phyloP scores from a whole-genome alignment of 2,797 vertebrate genomes.

The Leucoraja ocellata region DNA sequence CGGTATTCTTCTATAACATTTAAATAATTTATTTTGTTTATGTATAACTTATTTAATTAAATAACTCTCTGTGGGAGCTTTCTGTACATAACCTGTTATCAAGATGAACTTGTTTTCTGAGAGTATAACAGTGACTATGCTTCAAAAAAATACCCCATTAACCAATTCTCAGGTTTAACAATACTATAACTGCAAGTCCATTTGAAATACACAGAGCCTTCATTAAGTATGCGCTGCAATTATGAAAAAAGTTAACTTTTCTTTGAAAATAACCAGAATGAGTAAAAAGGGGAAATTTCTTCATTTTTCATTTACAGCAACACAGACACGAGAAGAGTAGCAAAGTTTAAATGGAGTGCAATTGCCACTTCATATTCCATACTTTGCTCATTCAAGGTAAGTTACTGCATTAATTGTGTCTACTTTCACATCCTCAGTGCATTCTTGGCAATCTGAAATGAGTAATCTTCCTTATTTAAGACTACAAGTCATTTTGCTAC shows the following conservation, averaged over 20 bases:
- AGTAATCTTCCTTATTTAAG: neutral
- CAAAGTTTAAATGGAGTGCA: neutral
- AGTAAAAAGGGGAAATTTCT: neutral
- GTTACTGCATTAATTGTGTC: neutral
- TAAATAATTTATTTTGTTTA: too few species aligned
- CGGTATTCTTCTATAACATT: too few species aligned
- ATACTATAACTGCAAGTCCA: neutral
- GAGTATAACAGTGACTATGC: neutral
- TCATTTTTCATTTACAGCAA: neutral
- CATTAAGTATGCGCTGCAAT: neutral
- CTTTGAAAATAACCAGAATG: neutral
- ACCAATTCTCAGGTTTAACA: too few species aligned
- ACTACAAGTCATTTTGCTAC: neutral
- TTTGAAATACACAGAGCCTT: neutral
- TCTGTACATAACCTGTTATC: too few species aligned
- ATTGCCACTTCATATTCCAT: neutral
- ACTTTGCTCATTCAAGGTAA: neutral
- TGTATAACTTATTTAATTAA: too few species aligned
- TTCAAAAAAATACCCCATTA: neutral
- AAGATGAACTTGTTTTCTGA: too few species aligned
- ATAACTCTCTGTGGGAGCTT: too few species aligned
- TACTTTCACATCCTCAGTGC: neutral
- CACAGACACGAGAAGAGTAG: neutral
- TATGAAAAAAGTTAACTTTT: neutral
- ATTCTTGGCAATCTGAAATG: neutral